A percentile compares a stretch with the other conserved stretches of the same genome.
These are phyloP conservation scores for Odontomachus brunneus DNA, from an alignment of 1,140 invertebrate genomes.

Conservation along the genomic window DNA sequence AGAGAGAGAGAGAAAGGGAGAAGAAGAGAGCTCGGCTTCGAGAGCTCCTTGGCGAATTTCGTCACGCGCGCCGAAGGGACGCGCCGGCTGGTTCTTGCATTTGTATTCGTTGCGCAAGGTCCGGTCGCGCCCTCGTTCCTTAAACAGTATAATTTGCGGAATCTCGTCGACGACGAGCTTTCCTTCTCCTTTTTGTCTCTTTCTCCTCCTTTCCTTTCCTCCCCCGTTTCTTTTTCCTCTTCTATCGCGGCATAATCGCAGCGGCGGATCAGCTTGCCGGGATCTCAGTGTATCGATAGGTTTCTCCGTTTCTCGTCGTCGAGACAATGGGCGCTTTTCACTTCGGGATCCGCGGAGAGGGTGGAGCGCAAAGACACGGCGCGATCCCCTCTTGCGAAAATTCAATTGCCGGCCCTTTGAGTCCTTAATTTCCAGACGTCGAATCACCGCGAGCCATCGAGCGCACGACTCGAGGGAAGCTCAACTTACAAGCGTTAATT, in stretches of 20 bases:
- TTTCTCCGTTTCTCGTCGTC: background rate
- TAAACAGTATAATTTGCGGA: constrained; percentile 68
- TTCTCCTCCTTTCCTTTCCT: too few relatives aligned
- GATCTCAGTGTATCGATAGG: constrained; percentile 11
- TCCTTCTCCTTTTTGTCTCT: background rate
- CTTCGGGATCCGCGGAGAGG: too few relatives aligned
- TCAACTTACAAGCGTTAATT: too few relatives aligned
- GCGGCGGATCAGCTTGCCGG: constrained; percentile 32
- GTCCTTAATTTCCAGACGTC: background rate
- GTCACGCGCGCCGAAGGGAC: constrained; percentile 69
- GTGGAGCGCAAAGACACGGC: too few relatives aligned
- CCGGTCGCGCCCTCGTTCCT: constrained; percentile 71
- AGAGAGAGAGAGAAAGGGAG: constrained; percentile 24
- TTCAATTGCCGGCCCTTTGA: background rate
- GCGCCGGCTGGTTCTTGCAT: constrained; percentile 61
- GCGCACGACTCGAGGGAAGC: background rate
- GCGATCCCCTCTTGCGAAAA: background rate
- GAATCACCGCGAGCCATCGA: background rate
- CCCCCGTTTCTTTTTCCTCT: background rate
- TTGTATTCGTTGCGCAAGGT: constrained; percentile 74
- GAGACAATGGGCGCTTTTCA: background rate
- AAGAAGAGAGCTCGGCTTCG: background rate
- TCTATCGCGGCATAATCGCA: constrained; percentile 15
- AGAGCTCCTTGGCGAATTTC: constrained; percentile 63
- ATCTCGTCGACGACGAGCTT: constrained; percentile 50